Base-by-base conservation (phyloP, 2,888 invertebrate genomes). In the Zonitis immaculata region DNA sequence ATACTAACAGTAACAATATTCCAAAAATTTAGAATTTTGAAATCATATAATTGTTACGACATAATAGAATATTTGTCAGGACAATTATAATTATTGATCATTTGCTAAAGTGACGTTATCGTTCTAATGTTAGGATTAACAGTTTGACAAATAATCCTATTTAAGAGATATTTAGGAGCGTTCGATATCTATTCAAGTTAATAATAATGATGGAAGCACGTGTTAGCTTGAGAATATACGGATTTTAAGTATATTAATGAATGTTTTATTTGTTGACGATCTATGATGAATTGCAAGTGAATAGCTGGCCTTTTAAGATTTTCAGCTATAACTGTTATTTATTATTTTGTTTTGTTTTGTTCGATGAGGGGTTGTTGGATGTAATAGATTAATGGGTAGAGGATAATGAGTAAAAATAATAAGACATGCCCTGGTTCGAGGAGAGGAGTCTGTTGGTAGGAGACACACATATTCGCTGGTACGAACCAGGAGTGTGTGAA, bases 401-500 rank as follows among this genome's bases (percentile, higher is more conserved):
- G 22, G 35, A 12, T 58, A 56, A 65, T 57, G 64, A 63, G 60
- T 71, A 66, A 70, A 69, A 77, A 80, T 77, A 78, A 84, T 80
- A 82, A 65, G 83, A 87, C 89, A 87, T 89, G 89, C 91, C 91
- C 91, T 84, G 91, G 90, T 85, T 91, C 91, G 82, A 91, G 87
- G 83, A 87, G 86, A 84, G 87, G 85, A 76, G 73, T 73, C 82
- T 86, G 86, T 80, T 86, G 86, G 80, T 85, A 86, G 81, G 90
- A 89, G 84, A 89, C 86, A 86, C 91, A 91, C 82, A 91, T 86
- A 83, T 91, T 91, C 87, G 90, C 89, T 82, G 89, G 88, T 80
- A 91, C 91, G 86, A 92, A 90, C 93, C 93, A 93, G 82, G 92
- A 92, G 85, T 93, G 92, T 76, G 91, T 89, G 84, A 92, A 93